phyloP scores from a whole-genome alignment of 1,140 invertebrate species.

The Calosoma granatense region DNA sequence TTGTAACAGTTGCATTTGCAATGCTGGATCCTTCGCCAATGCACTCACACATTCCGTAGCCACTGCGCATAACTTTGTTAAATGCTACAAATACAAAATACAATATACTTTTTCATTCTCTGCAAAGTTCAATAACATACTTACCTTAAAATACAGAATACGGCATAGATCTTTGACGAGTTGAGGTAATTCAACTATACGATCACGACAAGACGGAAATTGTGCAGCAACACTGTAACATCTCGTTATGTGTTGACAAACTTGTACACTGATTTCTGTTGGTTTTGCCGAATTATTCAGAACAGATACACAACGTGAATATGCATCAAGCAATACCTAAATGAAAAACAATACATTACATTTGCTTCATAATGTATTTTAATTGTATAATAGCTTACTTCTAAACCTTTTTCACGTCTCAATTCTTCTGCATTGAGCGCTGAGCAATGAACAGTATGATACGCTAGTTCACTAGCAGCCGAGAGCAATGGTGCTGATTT shows the following conservation, averaged over 20 bases:
- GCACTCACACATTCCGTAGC: slow-evolving; percentile 80
- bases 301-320: slow-evolving; percentile 83
- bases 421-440: slow-evolving; percentile 96
- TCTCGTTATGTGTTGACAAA: slow-evolving; percentile 82
- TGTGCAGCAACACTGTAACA: slow-evolving; percentile 93
- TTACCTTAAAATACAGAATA: slow-evolving; percentile 82
- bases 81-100: slow-evolving; percentile 52
- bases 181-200: slow-evolving; percentile 75
- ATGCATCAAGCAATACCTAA: slow-evolving; percentile 74
- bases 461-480: slow-evolving; percentile 88
- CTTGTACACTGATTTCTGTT: slow-evolving; percentile 78
- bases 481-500: slow-evolving; percentile 77
- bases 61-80: slow-evolving; percentile 66
- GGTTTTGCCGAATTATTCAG: slow-evolving; percentile 67
- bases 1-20: slow-evolving; percentile 86
- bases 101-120: too few species aligned
- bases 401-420: slow-evolving; percentile 82
- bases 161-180: slow-evolving; percentile 82
- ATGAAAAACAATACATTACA: not conserved
- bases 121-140: too few species aligned
- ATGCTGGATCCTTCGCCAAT: slow-evolving; percentile 66
- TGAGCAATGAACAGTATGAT: slow-evolving; percentile 94
- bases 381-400: slow-evolving; percentile 42
- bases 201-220: slow-evolving; percentile 82
- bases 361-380: not conserved